Base-by-base conservation (phyloP, 2,797 vertebrate species). In the Percopsis omiscomaycus region DNA sequence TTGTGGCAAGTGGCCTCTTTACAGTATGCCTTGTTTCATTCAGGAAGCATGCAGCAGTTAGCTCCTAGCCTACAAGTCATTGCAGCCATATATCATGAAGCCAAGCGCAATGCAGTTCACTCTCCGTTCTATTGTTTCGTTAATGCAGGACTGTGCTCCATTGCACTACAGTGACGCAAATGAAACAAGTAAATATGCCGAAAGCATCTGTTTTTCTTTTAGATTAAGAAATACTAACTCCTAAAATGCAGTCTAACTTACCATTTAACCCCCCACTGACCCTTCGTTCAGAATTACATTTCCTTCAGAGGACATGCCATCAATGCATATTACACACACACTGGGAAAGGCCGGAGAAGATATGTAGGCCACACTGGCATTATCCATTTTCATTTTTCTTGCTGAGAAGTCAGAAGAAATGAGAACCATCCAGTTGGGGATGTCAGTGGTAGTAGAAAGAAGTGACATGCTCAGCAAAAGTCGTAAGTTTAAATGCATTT, bases 231-330 rank as follows among this genome's bases (percentile, higher is more conserved):
- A 37, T 27, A 13, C 9, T 16, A 57, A 55, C 46, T 14, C 55
- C 59, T 44, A 14, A 49, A 37, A 55, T 63, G 74, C 60, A 55
- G 10, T 49, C 65, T 49, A n/a, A 9, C 29, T 10, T 4, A 3
- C 59, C 48, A 28, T 37, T 10, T 13, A 47, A 59, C 65, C 52
- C 16, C 53, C 15, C 48, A 44, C 52, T 77, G 80, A 85, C 82
- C 79, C 68, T 70, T 74, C 79, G 76, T 64, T 73, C 58, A 55
- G 61, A 71, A 77, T 79, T 79, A 75, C 71, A 77, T 80, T 86
- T 75, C 81, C 83, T 82, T 83, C 86, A 86, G 87, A 88, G 78
- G 84, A 89, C 85, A 87, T 83, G 85, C 71, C 84, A 89, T 89
- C 82, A 83, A 81, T 85, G 75, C 85, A 88, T 88, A 89, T 91